Base-by-base conservation (phyloP, 2,888 invertebrate species). In the Frankliniella intonsa region DNA sequence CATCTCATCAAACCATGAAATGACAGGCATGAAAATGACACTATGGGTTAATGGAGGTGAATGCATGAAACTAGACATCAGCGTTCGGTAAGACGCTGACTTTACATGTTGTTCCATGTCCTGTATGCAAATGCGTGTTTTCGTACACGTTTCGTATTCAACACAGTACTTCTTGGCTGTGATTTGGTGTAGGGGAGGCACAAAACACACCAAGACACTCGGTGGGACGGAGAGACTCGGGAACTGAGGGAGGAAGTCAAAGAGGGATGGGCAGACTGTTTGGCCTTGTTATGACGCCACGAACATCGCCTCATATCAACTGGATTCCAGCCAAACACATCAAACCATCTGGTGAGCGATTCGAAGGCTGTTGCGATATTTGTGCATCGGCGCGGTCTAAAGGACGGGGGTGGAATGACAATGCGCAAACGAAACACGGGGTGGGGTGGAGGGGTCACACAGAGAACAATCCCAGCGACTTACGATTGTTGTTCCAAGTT, bases 391-490 rank as follows among this genome's bases (percentile, higher is more conserved):
- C 55, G 19, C 69, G 69, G 25, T 25, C 14, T 76, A 25, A 12
- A 25, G 69, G 9, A 9, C 12, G 25, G 25, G 69, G 25, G 14
- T 14, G 55, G 55, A 5, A 55, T 55, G 55, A 55, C 55, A 19
- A 38, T 38, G 55, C 12, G 17, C 14, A 55, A 55, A 19, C 55
- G 55, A 55, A 55, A 55, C 55, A 19, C 55, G 19, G 19, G 19
- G 19, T 19, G 19, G 69, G 69, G 69, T 38, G 38, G 12, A 22
- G 69, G 69, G 69, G 69, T 76, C 69, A 76, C 69, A 76, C 69
- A 76, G 25, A 76, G 12, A 76, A 76, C 69, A 76, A 76, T 19
- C 69, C 69, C 69, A 76, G 25, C 69, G 69, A 76, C 69, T 76
- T 76, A 76, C 69, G 69, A n/a, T 76, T 76, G 69, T 25, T 76